Evolutionary conservation across 2,113 vertebrate genomes (phyloP), one percentile per base, ranked within the genome.

Genomic region (Caranx ignobilis): DNA sequence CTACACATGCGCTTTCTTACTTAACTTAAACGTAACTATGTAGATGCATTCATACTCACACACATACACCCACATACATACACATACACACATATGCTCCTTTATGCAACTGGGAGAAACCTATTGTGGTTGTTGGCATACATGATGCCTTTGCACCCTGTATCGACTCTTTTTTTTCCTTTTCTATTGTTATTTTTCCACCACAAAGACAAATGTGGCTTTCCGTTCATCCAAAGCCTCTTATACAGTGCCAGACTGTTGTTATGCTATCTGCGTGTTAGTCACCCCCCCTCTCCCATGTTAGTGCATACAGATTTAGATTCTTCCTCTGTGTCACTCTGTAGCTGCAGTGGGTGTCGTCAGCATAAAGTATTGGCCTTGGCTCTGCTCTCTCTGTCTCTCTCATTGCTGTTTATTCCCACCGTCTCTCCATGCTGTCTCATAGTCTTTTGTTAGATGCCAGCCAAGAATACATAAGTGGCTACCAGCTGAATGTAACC

Each of bases 161-260:
- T 12, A 4, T 34, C 12, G 26, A 59, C 9, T 15, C 11, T 45
- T 54, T 59, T 11, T 39, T 32, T 11, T 39, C 21, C 7, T 41
- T 11, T 11, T 60, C 54, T 32, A 73, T 37, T 66, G 0, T 50
- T 48, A 16, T 56, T 43, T 7, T 7, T 61, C 32, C 41, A 2
- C 21, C 12, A 68, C 18, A 54, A 34, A 26, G 52, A 0, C 45
- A 68, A 62, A 68, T 21, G 15, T 41, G 45, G 19, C 39, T 43
- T 15, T 52, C 4, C 6, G 32, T 50, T 21, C 7, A 61, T 48
- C 32, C 11, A 41, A 31, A 6, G 59, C 56, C 13, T 76, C 6
- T 71, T 21, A 73, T 18, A n/a, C 34, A 34, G 37, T 6, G 56
- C 2, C 64, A 75, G 11, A 64, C 39, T 78, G 55, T 71, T 63